Percentiles rank a stretch among this genome's conserved stretches.
phyloP scores from a whole-genome alignment of 2,113 vertebrate genomes.

The Brienomyrus longianalis region DNA sequence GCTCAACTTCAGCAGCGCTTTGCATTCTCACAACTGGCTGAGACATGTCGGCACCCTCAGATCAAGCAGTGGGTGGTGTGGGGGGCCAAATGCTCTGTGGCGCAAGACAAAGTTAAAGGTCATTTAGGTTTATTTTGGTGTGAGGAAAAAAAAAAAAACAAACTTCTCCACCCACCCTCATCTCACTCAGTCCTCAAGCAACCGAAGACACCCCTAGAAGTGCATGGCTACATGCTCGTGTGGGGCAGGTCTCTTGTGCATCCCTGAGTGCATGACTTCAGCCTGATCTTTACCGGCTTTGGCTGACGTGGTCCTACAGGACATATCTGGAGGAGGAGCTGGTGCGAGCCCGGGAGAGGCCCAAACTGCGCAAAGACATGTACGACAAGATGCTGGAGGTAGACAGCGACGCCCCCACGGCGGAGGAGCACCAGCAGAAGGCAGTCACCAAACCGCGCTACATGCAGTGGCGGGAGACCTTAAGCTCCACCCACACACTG shows the following conservation, averaged over 20 bases:
- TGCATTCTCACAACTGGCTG: not conserved
- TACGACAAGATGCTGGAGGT: constrained; percentile 96
- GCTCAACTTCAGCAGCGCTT: not conserved
- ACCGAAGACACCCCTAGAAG: not conserved
- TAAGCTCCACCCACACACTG: constrained; percentile 89
- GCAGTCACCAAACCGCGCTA: constrained; percentile 90
- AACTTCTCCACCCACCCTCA: not conserved
- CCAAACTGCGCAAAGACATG: constrained; percentile 87
- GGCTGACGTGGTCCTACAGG: constrained; percentile 52
- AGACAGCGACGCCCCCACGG: constrained; percentile 77
- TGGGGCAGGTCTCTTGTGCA: not conserved
- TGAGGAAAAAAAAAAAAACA: not conserved
- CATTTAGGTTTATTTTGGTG: constrained; percentile 9
- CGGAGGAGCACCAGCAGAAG: constrained; percentile 74
- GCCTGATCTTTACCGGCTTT: not conserved
- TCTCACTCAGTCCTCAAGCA: not conserved
- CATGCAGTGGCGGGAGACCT: constrained; percentile 97
- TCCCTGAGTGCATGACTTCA: not conserved
- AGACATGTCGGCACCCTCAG: not conserved
- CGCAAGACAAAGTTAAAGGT: constrained; percentile 1
- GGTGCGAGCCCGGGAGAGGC: constrained; percentile 81
- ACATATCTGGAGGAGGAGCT: constrained; percentile 95
- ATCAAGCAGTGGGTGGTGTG: not conserved
- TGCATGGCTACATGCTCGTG: not conserved
- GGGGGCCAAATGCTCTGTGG: not conserved